These are phyloP conservation scores for Suillia variegata DNA, from an alignment of 2,888 invertebrate species.

Conservation along the genomic window DNA sequence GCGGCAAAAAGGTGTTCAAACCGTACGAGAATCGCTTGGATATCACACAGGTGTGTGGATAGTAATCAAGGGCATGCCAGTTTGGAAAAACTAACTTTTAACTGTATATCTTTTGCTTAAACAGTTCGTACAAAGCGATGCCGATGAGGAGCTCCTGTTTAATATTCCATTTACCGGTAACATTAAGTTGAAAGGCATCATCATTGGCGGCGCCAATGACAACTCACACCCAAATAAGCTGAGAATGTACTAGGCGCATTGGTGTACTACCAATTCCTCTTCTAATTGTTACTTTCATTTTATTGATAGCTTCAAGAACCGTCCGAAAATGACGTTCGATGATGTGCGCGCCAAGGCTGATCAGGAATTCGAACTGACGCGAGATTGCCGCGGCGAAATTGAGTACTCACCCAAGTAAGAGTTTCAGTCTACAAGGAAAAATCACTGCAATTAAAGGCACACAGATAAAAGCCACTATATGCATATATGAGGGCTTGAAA, in stretches of 20 bases:
- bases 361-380: slow-evolving; percentile 86
- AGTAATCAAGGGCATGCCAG: slow-evolving; percentile 25
- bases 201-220: slow-evolving; percentile 87
- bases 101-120: slow-evolving; percentile 29
- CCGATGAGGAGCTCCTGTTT: slow-evolving; percentile 92
- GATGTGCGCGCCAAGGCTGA: slow-evolving; percentile 76
- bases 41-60: slow-evolving; percentile 74
- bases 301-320: slow-evolving; percentile 93
- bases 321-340: slow-evolving; percentile 94
- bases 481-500: no score
- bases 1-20: slow-evolving; percentile 89
- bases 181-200: slow-evolving; percentile 93
- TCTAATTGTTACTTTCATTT: neutral
- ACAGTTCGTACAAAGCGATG: slow-evolving; percentile 95
- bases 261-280: slow-evolving; percentile 51
- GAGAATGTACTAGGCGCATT: slow-evolving; percentile 88
- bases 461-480: no score
- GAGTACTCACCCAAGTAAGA: slow-evolving; percentile 90
- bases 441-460: no score
- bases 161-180: slow-evolving; percentile 97
- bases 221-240: slow-evolving; percentile 84
- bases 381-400: slow-evolving; percentile 77
- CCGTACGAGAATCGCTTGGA: slow-evolving; percentile 87
- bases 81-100: neutral
- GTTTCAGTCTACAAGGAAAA: neutral